A percentile compares a stretch with the other conserved stretches of the same genome.
Conservation (phyloP, 2,888 invertebrate species). For the Belgica antarctica region DNA sequence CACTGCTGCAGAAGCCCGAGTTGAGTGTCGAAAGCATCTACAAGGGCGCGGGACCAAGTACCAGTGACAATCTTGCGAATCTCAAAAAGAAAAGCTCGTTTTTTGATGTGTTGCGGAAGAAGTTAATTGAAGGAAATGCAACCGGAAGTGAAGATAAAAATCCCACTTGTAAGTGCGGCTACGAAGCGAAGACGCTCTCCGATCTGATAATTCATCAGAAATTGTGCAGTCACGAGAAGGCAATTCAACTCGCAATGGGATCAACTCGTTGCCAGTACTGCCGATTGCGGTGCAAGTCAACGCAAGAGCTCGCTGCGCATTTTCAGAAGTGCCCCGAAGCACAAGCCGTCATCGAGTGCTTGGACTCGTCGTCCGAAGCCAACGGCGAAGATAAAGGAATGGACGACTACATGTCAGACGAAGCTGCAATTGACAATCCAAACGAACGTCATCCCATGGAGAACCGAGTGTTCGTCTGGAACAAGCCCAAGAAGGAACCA, state of each 20-base stretch:
- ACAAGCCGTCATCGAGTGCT: slow-evolving; percentile 53
- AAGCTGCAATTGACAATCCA: slow-evolving; percentile 50
- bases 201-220: slow-evolving; percentile 79
- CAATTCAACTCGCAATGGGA: slow-evolving; percentile 54
- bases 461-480: slow-evolving; percentile 79
- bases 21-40: slow-evolving; percentile 44
- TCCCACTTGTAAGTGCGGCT: slow-evolving; percentile 70
- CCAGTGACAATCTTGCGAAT: slow-evolving; percentile 49
- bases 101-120: slow-evolving; percentile 78
- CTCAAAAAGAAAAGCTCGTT: slow-evolving; percentile 73
- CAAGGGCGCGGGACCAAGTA: slow-evolving; percentile 13
- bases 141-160: slow-evolving; percentile 65
- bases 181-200: slow-evolving; percentile 76
- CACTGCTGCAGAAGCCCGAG: slow-evolving; percentile 50
- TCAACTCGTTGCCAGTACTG: slow-evolving; percentile 83
- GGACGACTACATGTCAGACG: slow-evolving; percentile 52
- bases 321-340: slow-evolving; percentile 69
- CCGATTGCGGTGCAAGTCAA: slow-evolving; percentile 81
- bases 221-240: slow-evolving; percentile 60
- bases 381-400: slow-evolving; percentile 45
- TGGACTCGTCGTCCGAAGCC: slow-evolving; percentile 50
- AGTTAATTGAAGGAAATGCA: slow-evolving; percentile 65
- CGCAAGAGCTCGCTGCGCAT: slow-evolving; percentile 73
- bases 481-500: slow-evolving; percentile 53
- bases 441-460: slow-evolving; percentile 71